phyloP scores from a whole-genome alignment of 2,797 vertebrate genomes.

The Notamacropus eugenii region DNA sequence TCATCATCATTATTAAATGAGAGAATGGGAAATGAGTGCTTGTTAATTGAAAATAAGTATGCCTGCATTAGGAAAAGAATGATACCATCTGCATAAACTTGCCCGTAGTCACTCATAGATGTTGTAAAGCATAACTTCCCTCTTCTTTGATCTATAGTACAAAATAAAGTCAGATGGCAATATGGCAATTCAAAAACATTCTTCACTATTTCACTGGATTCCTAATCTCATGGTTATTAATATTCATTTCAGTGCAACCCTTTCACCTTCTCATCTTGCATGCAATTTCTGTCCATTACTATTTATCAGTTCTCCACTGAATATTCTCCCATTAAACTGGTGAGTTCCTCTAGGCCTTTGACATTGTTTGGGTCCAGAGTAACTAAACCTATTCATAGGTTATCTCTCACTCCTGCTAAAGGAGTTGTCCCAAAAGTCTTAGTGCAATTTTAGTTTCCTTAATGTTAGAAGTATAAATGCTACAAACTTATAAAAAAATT shows the following conservation, averaged over 20 bases:
- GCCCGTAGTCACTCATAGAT: background rate
- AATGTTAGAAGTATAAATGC: background rate
- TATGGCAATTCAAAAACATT: background rate
- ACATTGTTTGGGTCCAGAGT: background rate
- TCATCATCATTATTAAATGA: background rate
- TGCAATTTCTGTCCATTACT: background rate
- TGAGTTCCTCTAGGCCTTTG: background rate
- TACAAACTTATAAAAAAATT: background rate
- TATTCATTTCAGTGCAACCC: background rate
- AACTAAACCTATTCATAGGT: background rate
- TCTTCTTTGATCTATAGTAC: background rate
- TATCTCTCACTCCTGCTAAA: background rate
- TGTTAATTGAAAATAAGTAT: background rate
- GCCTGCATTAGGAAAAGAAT: conserved; percentile 18
- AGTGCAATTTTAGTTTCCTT: background rate
- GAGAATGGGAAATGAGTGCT: background rate
- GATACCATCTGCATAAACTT: background rate
- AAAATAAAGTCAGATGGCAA: background rate
- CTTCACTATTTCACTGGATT: background rate
- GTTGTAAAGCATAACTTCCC: background rate
- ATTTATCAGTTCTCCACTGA: background rate
- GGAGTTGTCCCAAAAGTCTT: background rate
- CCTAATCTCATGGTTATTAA: background rate
- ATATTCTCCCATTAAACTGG: background rate
- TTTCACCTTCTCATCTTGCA: background rate